phyloP scores from a whole-genome alignment of 2,113 vertebrate genomes.

The Halichoerus grypus region DNA sequence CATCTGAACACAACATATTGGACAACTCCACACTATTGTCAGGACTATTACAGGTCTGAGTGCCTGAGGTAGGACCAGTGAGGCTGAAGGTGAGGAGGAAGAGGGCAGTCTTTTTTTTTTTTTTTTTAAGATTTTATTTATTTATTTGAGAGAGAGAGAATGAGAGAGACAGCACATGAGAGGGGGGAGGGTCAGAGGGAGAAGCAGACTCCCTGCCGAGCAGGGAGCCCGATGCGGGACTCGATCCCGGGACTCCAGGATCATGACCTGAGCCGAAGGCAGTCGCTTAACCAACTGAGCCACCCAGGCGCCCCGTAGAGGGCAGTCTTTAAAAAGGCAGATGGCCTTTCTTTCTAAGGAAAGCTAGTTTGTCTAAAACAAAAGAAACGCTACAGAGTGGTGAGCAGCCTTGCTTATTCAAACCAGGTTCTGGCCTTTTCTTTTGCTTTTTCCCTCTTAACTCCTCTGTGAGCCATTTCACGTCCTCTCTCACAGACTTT shows the following conservation, averaged over 20 bases:
- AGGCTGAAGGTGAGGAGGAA: not conserved
- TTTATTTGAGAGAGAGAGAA: too few species aligned
- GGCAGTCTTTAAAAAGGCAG: not conserved
- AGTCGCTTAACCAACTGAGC: too few species aligned
- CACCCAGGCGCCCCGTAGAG: too few species aligned
- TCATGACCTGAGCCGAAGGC: too few species aligned
- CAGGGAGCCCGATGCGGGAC: too few species aligned
- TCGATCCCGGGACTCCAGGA: too few species aligned
- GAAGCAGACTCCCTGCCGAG: too few species aligned
- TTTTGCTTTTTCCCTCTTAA: not conserved
- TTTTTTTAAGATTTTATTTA: too few species aligned
- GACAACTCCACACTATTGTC: not conserved
- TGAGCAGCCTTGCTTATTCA: not conserved
- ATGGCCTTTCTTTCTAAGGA: not conserved
- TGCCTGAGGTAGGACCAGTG: not conserved
- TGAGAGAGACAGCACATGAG: too few species aligned
- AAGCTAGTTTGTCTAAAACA: slow-evolving; percentile 11
- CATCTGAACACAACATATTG: not conserved
- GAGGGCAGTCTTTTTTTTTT: not conserved
- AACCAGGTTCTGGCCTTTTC: not conserved
- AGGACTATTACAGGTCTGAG: not conserved
- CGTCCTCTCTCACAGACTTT: not conserved
- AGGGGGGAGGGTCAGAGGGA: too few species aligned
- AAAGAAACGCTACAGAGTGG: not conserved
- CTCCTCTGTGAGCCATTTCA: not conserved